Evolutionary conservation across 2,797 vertebrate genomes (phyloP).

Genomic region (Chiloscyllium punctatum): DNA sequence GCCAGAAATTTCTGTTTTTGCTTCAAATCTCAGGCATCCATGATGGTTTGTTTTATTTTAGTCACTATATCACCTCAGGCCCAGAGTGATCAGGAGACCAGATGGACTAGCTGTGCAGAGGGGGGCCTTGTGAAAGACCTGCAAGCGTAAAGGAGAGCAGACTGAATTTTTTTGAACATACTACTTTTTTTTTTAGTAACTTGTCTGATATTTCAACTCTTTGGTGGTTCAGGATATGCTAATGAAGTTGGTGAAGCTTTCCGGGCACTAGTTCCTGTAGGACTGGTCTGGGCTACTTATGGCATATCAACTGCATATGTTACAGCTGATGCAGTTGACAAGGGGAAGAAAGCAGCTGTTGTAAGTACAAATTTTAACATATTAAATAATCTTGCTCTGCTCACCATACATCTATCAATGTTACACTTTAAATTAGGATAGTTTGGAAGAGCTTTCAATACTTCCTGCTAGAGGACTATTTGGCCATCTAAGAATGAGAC

Average conservation of each 20-base stretch:
- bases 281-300: conserved; percentile 81
- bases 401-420: neutral
- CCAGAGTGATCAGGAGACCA: neutral
- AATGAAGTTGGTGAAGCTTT: conserved; percentile 95
- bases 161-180: no score
- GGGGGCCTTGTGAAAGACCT: neutral
- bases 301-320: conserved; percentile 80
- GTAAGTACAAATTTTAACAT: conserved; percentile 57
- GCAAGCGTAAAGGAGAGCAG: neutral
- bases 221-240: conserved; percentile 70
- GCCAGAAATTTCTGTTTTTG: no score
- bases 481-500: neutral
- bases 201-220: neutral
- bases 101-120: neutral
- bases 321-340: conserved; percentile 82
- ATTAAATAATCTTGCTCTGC: neutral
- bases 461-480: neutral
- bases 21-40: no score
- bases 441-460: neutral
- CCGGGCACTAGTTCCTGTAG: conserved; percentile 74
- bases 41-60: no score
- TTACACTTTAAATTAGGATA: neutral
- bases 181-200: neutral
- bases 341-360: conserved; percentile 76
- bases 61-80: no score